A percentile compares a stretch with the other conserved stretches of the same genome.
phyloP scores from a whole-genome alignment of 1,140 invertebrate species.

The Cydia splendana region DNA sequence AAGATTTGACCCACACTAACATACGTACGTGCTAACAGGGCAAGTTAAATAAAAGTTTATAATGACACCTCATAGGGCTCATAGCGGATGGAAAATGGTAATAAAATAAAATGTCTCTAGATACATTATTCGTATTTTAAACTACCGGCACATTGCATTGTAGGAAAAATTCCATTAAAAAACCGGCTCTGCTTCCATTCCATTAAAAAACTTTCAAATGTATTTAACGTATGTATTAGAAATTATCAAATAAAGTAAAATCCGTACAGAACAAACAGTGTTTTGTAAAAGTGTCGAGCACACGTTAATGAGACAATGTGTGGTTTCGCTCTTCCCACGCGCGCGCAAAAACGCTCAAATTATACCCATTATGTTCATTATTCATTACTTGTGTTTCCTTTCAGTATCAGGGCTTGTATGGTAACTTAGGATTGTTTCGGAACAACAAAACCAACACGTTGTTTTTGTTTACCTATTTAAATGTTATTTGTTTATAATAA shows the following conservation, averaged over 20 bases:
- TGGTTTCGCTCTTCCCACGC: constrained; percentile 20
- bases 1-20: too few relatives aligned
- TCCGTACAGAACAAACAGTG: constrained; percentile 5
- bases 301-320: constrained; percentile 19
- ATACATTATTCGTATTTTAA: too few relatives aligned
- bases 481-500: too few relatives aligned
- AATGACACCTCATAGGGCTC: too few relatives aligned
- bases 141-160: too few relatives aligned
- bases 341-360: constrained; percentile 9
- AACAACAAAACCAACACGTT: background rate
- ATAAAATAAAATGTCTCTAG: too few relatives aligned
- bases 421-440: background rate
- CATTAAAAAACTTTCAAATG: background rate
- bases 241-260: background rate
- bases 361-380: constrained; percentile 23
- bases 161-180: too few relatives aligned
- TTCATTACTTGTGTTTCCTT: constrained; percentile 19
- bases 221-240: background rate
- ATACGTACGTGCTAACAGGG: too few relatives aligned
- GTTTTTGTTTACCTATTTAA: background rate
- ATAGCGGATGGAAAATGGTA: too few relatives aligned
- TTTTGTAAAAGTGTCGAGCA: constrained; percentile 22
- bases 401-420: constrained; percentile 2
- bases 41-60: too few relatives aligned
- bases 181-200: too few relatives aligned